Conservation (phyloP, 1,140 invertebrate genomes). For the Lasioglossum albipes region DNA sequence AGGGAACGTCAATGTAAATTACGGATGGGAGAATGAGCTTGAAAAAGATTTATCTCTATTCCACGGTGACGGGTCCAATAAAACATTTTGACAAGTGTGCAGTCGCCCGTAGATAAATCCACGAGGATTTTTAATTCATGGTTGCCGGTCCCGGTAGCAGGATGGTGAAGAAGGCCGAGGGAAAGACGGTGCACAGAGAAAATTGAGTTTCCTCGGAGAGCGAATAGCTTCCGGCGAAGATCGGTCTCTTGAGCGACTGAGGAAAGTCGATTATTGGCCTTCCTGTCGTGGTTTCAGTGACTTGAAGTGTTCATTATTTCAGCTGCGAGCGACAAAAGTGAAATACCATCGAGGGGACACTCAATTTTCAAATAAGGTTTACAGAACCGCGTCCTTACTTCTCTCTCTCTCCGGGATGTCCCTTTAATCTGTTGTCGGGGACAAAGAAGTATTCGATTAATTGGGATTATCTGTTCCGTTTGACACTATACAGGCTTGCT, state of each 20-base stretch:
- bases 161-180: neutral
- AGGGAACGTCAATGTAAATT: too few relatives aligned
- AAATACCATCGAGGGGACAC: neutral
- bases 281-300: conserved; percentile 23
- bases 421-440: neutral
- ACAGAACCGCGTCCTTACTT: neutral
- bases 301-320: neutral
- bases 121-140: conserved; percentile 52
- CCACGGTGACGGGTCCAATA: conserved; percentile 3
- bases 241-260: conserved; percentile 17
- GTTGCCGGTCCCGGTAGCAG: neutral
- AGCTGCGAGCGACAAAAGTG: neutral
- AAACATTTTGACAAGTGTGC: conserved; percentile 49
- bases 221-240: conserved; percentile 22
- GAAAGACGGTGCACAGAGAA: neutral
- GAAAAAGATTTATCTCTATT: neutral
- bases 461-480: neutral
- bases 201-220: conserved; percentile 9
- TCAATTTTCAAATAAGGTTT: neutral
- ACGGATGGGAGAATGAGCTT: too few relatives aligned
- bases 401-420: too few relatives aligned
- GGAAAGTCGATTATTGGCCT: conserved; percentile 11
- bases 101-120: conserved; percentile 48
- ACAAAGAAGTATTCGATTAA: neutral
- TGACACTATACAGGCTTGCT: neutral